A percentile compares a stretch with the other conserved stretches of the same genome.
phyloP scores from a whole-genome alignment of 2,888 invertebrate genomes.

The Rutpela maculata region DNA sequence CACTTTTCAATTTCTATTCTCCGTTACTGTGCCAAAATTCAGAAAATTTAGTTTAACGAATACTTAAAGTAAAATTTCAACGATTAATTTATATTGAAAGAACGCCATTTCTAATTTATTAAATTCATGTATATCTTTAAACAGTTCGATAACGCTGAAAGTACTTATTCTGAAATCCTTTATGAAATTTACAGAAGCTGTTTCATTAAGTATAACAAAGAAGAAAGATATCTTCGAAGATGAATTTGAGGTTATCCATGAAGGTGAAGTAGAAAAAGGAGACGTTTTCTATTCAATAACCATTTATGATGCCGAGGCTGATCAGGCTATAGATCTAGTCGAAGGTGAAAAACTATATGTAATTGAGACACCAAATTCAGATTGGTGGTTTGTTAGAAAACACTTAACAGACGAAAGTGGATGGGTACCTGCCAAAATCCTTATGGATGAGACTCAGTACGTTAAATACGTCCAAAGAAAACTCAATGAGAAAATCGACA shows the following conservation, averaged over 20 bases:
- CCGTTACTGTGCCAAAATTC: no score
- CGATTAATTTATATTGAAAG: no score
- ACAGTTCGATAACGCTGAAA: no score
- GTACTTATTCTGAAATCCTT: neutral
- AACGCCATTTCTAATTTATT: no score
- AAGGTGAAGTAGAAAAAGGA: constrained; percentile 79
- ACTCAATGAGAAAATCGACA: constrained; percentile 92
- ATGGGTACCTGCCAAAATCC: constrained; percentile 93
- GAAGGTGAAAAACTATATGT: constrained; percentile 94
- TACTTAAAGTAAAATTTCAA: no score
- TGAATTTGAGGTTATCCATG: constrained; percentile 67
- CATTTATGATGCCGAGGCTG: constrained; percentile 90
- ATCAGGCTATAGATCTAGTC: constrained; percentile 90
- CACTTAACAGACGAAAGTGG: constrained; percentile 93
- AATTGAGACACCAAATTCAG: constrained; percentile 86
- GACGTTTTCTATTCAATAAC: constrained; percentile 89
- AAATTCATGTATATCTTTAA: no score
- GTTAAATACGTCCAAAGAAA: constrained; percentile 90
- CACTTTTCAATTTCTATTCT: no score
- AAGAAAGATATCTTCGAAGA: constrained; percentile 70
- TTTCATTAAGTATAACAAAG: constrained; percentile 73
- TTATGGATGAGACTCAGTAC: constrained; percentile 89
- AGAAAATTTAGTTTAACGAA: no score
- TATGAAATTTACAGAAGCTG: constrained; percentile 69
- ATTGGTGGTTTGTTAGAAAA: constrained; percentile 96